Base-by-base conservation (phyloP, 1,140 invertebrate genomes). In the Theocolax elegans region DNA sequence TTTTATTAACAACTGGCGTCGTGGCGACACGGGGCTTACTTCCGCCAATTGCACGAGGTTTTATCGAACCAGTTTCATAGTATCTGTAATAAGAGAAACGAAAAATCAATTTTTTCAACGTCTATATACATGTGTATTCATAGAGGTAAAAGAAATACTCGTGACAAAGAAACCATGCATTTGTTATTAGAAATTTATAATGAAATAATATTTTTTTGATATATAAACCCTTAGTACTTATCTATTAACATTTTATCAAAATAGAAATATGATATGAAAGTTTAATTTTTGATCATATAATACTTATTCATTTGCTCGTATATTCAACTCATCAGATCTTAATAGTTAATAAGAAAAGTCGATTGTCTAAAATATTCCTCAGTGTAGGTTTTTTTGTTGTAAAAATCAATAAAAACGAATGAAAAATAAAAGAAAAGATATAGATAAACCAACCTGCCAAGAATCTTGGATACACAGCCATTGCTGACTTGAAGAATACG, bases 61-160 rank as follows among this genome's bases (percentile, higher is more conserved):
- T 92, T 77, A 98, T 98, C 53, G 95, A 97, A 60, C 97, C 97
- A n/a, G 96, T 98, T 87, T 99, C 97, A 88, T 98, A 98, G 86
- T 98, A 99, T 87, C 96, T 97, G 87, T 31, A 84, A 83, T 9
- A 71, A 66, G 19, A 66, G 59, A 63, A 68, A 38, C 0, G n/a
- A n/a, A n/a, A n/a, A n/a, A n/a, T n/a, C n/a, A n/a, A n/a, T n/a
- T n/a, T n/a, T n/a, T n/a, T n/a, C n/a, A 51, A 54, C 42, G 42
- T 44, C 4, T 4, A 35, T 35, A 35, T 6, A 35, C 15, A 44
- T 13, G 3, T 44, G 42, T 4, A 44, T 9, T 9, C 9, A n/a
- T 35, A 25, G 12, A 71, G 40, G 48, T 12, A 29, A 56, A 56
- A 10, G 27, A 35, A 6, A 35, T 6, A 6, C 31, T 35, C 31